Evolutionary conservation across 2,113 vertebrate genomes (phyloP).

Genomic region (Chaetodon trifascialis): DNA sequence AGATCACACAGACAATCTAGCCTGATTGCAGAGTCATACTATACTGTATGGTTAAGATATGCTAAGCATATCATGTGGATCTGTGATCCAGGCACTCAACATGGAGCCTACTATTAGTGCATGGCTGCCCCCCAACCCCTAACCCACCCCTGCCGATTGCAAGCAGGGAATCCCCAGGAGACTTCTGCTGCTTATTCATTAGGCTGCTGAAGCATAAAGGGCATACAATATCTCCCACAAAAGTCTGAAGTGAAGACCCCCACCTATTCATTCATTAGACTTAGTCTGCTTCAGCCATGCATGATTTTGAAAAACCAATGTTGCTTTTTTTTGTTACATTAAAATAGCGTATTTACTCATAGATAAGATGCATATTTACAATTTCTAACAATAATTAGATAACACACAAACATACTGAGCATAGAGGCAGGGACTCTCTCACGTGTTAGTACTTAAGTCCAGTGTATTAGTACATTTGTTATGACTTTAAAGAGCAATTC

Average conservation of each 20-base stretch:
- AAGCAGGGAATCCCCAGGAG: conserved; percentile 72
- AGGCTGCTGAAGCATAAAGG: conserved; percentile 56
- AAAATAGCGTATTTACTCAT: background rate
- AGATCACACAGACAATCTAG: background rate
- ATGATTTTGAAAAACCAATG: background rate
- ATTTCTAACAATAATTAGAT: background rate
- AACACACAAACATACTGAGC: background rate
- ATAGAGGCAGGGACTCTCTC: background rate
- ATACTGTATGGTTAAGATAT: conserved; percentile 24
- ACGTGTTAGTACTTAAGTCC: conserved; percentile 24
- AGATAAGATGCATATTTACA: background rate
- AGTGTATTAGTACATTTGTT: conserved; percentile 43
- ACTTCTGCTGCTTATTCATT: conserved; percentile 73
- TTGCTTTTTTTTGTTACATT: background rate
- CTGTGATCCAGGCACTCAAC: conserved; percentile 55
- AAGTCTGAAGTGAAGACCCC: conserved; percentile 31
- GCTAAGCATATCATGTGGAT: conserved; percentile 33
- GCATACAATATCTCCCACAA: conserved; percentile 50
- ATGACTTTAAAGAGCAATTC: conserved; percentile 57
- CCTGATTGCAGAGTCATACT: conserved; percentile 61
- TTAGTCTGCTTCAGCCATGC: conserved; percentile 8
- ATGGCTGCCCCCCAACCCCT: conserved; percentile 15
- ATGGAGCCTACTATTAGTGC: conserved; percentile 66
- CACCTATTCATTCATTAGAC: conserved; percentile 10
- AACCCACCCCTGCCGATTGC: conserved; percentile 36